Evolutionary conservation across 1,140 invertebrate species (phyloP), one percentile per base, ranked within the genome.

Genomic region (Brachionus plicatilis): DNA sequence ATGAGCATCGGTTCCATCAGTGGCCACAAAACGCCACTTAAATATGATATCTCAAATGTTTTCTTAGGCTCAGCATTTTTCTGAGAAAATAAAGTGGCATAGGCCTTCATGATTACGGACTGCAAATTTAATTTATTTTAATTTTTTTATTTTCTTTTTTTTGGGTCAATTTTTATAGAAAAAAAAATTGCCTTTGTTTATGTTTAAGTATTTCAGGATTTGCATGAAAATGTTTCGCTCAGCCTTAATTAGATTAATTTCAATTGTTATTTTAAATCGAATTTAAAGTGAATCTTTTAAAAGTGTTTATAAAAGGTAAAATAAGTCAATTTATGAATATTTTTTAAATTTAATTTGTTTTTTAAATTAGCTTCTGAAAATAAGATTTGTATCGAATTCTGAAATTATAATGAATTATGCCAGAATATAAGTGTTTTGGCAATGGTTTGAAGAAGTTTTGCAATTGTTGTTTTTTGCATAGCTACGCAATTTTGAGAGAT

Each of bases 1-100:
- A 9, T 60, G 53, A 60, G 53, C 53, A 60, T 60, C 53, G 53
- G 53, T 60, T 17, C 53, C 53, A 60, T 9, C n/a, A 60, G n/a
- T 60, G 53, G 53, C 3, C 53, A 60, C 53, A 20, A 17, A 20
- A 60, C 20, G 17, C 53, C 53, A 68, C 33, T 68, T 68, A 41
- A 68, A 41, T 68, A 37, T 68, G 66, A 68, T 33, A 68, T 68
- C 33, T 68, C 66, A n/a, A 68, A 68, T 68, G 66, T 68, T 68
- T 68, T 68, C 33, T 68, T 68, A 33, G 27, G 33, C 66, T 68
- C 33, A 33, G n/a, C 3, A 29, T 33, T 33, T 68, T 41, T 37
- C 8, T 33, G n/a, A 68, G 66, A 68, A 60, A 60, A 60, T 20
- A 60, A 20, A 60, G 53, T 20, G 33, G 33, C 33, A 7, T 60